These are phyloP conservation scores for Tiliqua scincoides DNA, from an alignment of 2,113 vertebrate genomes.

Conservation along the genomic window DNA sequence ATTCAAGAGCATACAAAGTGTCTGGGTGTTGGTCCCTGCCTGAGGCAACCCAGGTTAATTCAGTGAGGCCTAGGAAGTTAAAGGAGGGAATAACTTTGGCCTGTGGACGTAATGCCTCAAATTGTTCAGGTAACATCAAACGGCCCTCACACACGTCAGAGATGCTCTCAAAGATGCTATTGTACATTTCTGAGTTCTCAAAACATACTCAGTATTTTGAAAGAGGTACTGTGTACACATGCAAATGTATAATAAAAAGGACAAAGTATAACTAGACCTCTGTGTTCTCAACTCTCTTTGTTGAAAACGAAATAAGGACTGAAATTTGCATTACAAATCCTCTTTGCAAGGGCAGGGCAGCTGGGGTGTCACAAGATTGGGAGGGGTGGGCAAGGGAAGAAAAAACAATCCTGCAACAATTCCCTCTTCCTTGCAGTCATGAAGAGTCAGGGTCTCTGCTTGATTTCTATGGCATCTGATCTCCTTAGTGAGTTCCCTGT, in stretches of 20 bases:
- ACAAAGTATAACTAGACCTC: neutral
- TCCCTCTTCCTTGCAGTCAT: neutral
- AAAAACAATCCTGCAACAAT: neutral
- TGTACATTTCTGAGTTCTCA: neutral
- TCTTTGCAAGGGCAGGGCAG: neutral
- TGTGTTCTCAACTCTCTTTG: neutral
- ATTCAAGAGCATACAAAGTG: too few relatives aligned
- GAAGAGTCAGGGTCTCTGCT: too few relatives aligned
- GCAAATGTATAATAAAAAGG: neutral
- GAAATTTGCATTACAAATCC: neutral
- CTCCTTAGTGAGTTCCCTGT: too few relatives aligned
- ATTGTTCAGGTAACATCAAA: too few relatives aligned
- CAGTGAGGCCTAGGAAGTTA: too few relatives aligned
- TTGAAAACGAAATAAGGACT: neutral
- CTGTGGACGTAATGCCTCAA: too few relatives aligned
- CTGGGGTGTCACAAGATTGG: too few relatives aligned
- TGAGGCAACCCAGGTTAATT: neutral
- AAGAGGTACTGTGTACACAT: neutral
- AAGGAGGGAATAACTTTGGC: too few relatives aligned
- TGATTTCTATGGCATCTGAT: too few relatives aligned
- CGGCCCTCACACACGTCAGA: too few relatives aligned
- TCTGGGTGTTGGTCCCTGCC: neutral
- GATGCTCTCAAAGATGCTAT: too few relatives aligned
- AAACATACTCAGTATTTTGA: too few relatives aligned
- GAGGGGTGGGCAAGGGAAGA: neutral